Percentiles rank a stretch among this genome's conserved stretches.
Evolutionary conservation across 2,888 invertebrate genomes (phyloP).

Genomic region (Lapara coniferarum): DNA sequence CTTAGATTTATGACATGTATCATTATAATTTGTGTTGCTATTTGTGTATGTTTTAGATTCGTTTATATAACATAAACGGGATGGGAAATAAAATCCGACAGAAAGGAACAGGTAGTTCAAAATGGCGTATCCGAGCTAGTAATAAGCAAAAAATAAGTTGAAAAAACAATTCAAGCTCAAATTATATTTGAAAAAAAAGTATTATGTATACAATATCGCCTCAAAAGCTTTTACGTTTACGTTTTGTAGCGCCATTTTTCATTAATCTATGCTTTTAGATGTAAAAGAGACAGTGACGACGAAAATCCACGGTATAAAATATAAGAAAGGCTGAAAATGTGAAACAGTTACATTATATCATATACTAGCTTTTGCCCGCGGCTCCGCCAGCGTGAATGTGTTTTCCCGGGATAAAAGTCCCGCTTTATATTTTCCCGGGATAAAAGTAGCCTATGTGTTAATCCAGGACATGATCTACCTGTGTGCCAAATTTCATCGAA

Average conservation of each 20-base stretch:
- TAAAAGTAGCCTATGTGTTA: no score
- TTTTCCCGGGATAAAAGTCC: no score
- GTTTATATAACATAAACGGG: no score
- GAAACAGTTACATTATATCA: not conserved
- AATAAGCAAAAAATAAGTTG: not conserved
- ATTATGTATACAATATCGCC: slow-evolving; percentile 1
- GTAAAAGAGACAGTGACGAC: not conserved
- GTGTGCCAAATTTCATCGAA: no score
- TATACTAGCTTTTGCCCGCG: no score
- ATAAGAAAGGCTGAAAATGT: not conserved
- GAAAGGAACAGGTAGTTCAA: no score
- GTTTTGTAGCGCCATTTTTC: slow-evolving; percentile 13
- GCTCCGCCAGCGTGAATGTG: no score
- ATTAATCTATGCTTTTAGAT: slow-evolving; percentile 8
- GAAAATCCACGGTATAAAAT: not conserved
- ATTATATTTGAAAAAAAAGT: slow-evolving; percentile 12
- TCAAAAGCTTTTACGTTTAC: slow-evolving; percentile 12
- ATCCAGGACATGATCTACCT: no score
- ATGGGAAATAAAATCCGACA: not conserved
- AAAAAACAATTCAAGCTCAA: not conserved
- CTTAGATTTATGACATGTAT: not conserved
- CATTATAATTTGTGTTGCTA: no score
- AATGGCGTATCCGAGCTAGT: no score
- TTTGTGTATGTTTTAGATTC: no score
- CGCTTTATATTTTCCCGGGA: no score